Evolutionary conservation across 30 jellyfish, hydroid and myxozoan genomes (phyloP).

Genomic region (Rhopilema esculentum): DNA sequence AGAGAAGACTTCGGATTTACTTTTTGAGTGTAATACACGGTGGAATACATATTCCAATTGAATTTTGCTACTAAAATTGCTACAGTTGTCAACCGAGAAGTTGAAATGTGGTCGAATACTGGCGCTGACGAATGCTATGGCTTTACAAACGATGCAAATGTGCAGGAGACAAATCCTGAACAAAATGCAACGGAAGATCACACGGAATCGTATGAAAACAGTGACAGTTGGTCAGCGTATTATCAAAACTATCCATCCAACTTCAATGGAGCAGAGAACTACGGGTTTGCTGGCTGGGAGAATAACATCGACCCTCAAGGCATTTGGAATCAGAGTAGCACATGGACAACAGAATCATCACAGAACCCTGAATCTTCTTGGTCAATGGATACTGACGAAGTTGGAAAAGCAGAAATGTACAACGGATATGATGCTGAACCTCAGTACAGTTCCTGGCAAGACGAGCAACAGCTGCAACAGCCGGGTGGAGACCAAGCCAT

Average conservation of each 20-base stretch:
- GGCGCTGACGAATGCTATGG: not conserved
- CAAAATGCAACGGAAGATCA: not conserved
- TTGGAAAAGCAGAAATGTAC: not conserved
- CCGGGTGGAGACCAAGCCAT: no score
- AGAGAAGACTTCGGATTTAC: no score
- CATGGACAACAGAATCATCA: not conserved
- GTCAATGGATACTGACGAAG: not conserved
- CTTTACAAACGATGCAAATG: not conserved
- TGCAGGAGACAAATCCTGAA: not conserved
- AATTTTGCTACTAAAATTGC: not conserved
- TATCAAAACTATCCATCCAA: not conserved
- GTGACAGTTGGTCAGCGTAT: not conserved
- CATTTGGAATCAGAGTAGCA: not conserved
- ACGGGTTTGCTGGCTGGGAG: not conserved
- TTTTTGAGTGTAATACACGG: no score
- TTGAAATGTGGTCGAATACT: not conserved
- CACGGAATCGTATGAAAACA: not conserved
- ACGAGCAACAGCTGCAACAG: no score
- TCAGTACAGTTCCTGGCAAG: no score
- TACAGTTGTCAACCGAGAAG: not conserved
- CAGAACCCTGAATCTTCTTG: not conserved
- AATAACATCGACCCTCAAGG: not conserved
- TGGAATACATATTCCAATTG: no score
- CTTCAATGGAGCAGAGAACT: no score
- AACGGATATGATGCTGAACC: no score